Evolutionary conservation across 2,888 invertebrate genomes (phyloP).

Genomic region (Venusia cambrica): DNA sequence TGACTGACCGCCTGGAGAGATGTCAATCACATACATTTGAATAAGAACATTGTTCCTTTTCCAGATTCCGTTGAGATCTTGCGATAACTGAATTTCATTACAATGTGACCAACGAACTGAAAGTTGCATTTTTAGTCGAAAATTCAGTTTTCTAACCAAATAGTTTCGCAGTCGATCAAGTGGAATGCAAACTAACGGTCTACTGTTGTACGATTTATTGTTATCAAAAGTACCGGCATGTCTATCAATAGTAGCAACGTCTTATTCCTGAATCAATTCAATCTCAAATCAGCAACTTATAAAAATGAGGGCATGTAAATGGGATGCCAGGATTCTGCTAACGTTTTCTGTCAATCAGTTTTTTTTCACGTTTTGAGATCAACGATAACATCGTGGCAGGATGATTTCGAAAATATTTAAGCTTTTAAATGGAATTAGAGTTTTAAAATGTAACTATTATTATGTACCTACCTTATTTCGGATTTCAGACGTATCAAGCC

Average conservation of each 20-base stretch:
- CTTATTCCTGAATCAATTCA: slow-evolving; percentile 17
- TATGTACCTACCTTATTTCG: too few relatives aligned
- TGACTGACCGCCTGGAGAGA: slow-evolving; percentile 72
- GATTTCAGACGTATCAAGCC: too few relatives aligned
- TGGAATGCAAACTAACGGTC: slow-evolving; percentile 67
- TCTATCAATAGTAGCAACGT: slow-evolving; percentile 12
- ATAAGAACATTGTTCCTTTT: slow-evolving; percentile 69
- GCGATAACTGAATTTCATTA: slow-evolving; percentile 66
- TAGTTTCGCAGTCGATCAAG: slow-evolving; percentile 51
- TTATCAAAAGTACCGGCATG: slow-evolving; percentile 28
- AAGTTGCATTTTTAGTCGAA: slow-evolving; percentile 57
- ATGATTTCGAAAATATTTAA: background rate
- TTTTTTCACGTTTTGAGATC: slow-evolving; percentile 2
- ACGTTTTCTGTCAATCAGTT: slow-evolving; percentile 10
- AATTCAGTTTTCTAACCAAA: slow-evolving; percentile 43
- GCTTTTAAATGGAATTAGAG: slow-evolving; percentile 2
- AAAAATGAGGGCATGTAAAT: slow-evolving; percentile 15
- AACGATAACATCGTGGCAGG: background rate
- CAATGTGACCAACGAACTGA: slow-evolving; percentile 64
- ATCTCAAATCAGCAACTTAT: slow-evolving; percentile 10
- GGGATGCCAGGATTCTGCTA: slow-evolving; percentile 10
- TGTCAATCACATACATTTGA: slow-evolving; percentile 77
- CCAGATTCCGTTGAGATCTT: slow-evolving; percentile 66
- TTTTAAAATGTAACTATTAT: too few relatives aligned
- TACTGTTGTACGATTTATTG: slow-evolving; percentile 36